Percentiles rank a stretch among this genome's conserved stretches.
These are phyloP conservation scores for Stegodyphus mimosarum DNA, from an alignment of 1,140 invertebrate species.

Conservation along the genomic window DNA sequence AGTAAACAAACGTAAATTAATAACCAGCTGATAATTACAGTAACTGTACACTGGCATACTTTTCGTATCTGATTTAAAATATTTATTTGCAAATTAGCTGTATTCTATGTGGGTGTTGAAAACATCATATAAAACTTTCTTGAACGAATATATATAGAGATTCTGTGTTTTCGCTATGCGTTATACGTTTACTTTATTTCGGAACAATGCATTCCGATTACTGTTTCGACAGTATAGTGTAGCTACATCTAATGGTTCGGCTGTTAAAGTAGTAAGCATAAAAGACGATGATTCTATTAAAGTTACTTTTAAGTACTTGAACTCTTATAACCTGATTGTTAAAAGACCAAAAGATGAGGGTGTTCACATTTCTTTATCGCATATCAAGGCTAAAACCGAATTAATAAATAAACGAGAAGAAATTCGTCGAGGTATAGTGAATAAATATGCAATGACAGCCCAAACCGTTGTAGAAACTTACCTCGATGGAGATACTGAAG, in stretches of 20 bases:
- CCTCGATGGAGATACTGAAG: slow-evolving; percentile 6
- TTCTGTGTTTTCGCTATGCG: background rate
- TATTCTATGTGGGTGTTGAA: background rate
- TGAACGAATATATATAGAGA: too few species aligned
- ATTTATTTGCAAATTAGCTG: too few species aligned
- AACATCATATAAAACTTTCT: background rate
- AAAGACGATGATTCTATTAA: background rate
- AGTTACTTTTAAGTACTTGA: background rate
- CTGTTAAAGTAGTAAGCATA: slow-evolving; percentile 16
- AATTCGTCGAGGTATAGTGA: background rate
- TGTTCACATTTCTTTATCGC: background rate
- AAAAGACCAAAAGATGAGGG: slow-evolving; percentile 19
- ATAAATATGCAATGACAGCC: background rate
- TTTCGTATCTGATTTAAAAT: too few species aligned
- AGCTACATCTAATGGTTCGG: background rate
- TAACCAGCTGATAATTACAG: too few species aligned
- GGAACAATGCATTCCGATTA: background rate
- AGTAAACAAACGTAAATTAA: too few species aligned
- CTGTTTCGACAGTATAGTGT: background rate
- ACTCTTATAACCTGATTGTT: background rate
- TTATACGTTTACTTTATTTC: background rate
- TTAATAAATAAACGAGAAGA: slow-evolving; percentile 34
- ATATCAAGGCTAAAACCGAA: slow-evolving; percentile 17
- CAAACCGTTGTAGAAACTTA: background rate
- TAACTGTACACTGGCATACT: too few species aligned